phyloP scores from a whole-genome alignment of 2,888 invertebrate species.

The Yponomeuta evonymella region DNA sequence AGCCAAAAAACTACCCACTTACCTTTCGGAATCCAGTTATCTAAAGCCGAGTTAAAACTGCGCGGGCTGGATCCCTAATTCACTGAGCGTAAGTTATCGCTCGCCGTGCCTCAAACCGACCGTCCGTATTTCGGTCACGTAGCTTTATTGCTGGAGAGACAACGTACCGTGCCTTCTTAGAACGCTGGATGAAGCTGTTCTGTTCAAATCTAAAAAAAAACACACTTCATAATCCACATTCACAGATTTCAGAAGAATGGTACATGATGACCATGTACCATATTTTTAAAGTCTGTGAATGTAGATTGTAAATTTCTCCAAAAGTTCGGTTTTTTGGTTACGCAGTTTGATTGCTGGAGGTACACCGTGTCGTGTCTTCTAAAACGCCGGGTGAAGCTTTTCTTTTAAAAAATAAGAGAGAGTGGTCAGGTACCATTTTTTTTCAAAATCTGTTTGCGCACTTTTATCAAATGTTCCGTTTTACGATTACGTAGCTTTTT shows the following conservation, averaged over 20 bases:
- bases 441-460: no score
- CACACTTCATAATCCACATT: background rate
- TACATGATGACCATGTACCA: background rate
- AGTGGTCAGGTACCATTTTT: no score
- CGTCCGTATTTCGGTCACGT: slow-evolving; percentile 11
- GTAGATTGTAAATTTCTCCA: no score
- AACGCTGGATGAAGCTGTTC: background rate
- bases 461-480: background rate
- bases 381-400: background rate
- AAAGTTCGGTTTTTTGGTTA: background rate
- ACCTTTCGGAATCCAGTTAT: background rate
- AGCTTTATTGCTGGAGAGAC: background rate
- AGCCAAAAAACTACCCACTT: slow-evolving; percentile 1
- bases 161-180: background rate
- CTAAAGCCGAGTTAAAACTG: slow-evolving; percentile 3
- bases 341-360: background rate
- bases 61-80: slow-evolving; percentile 1
- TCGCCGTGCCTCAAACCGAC: slow-evolving; percentile 2
- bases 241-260: background rate
- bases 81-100: slow-evolving; percentile 10
- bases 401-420: no score
- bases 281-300: no score
- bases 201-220: background rate
- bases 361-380: background rate
- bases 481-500: background rate